phyloP scores from a whole-genome alignment of 53 echinoderm and acorn worm genomes.

The Antedon mediterranea region DNA sequence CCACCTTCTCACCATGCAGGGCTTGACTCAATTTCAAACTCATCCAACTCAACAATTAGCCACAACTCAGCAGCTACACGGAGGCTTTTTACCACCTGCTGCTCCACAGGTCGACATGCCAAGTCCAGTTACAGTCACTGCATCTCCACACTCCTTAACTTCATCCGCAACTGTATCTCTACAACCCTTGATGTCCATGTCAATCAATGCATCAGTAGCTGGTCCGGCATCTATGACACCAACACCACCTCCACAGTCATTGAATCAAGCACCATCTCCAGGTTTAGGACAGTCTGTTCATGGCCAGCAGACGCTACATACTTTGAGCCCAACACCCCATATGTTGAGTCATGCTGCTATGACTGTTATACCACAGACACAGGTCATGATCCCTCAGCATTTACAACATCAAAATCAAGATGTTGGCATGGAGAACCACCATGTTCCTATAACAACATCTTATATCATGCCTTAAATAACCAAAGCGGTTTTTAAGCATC shows the following conservation, averaged over 20 bases:
- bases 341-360: not conserved
- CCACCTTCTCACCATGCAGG: slow-evolving; percentile 30
- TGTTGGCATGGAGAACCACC: not conserved
- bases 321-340: not conserved
- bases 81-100: not conserved
- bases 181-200: not conserved
- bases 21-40: not conserved
- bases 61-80: not conserved
- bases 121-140: not conserved
- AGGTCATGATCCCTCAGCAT: not conserved
- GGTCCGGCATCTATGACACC: not conserved
- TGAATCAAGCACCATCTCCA: not conserved
- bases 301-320: not conserved
- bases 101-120: not conserved
- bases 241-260: not conserved
- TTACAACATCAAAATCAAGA: not conserved
- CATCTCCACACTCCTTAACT: not conserved
- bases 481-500: too few species aligned
- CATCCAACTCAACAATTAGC: not conserved
- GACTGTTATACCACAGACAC: not conserved
- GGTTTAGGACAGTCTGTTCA: not conserved
- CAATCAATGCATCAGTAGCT: not conserved
- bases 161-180: not conserved
- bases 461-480: not conserved
- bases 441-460: not conserved